A percentile compares a stretch with the other conserved stretches of the same genome.
These are phyloP conservation scores for Heliconius aoede DNA, from an alignment of 2,888 invertebrate species.

Conservation along the genomic window DNA sequence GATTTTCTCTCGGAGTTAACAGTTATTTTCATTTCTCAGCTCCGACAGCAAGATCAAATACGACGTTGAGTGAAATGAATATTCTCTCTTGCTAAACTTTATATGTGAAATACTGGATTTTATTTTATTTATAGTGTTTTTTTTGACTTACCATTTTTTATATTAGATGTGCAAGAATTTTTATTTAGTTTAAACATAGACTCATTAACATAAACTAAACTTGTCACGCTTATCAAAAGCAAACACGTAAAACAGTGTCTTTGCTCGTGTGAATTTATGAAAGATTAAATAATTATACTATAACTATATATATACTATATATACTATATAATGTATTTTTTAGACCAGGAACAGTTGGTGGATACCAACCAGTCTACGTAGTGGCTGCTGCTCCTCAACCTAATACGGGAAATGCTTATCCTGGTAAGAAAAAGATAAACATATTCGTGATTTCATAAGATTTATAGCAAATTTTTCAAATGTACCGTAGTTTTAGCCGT, in stretches of 20 bases:
- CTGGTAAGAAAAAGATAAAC: conserved; percentile 49
- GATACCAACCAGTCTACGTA: conserved; percentile 76
- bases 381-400: conserved; percentile 73
- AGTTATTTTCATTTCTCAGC: too few species aligned
- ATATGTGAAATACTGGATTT: too few species aligned
- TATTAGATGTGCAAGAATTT: neutral
- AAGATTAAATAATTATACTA: neutral
- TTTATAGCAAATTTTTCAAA: too few species aligned
- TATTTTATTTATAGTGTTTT: neutral
- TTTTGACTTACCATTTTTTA: neutral
- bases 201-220: neutral
- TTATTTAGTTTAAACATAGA: too few species aligned
- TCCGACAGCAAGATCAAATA: too few species aligned
- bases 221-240: too few species aligned
- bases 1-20: too few species aligned
- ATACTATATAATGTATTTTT: conserved; percentile 15
- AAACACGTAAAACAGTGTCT: neutral
- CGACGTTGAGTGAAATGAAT: too few species aligned
- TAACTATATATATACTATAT: too few species aligned
- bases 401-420: conserved; percentile 55
- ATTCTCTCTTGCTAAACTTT: too few species aligned
- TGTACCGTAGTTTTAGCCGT: too few species aligned
- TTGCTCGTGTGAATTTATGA: neutral
- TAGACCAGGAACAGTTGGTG: conserved; percentile 74
- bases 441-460: neutral